These are phyloP conservation scores for Sesamia nonagrioides DNA, from an alignment of 1,140 invertebrate genomes.

Conservation along the genomic window DNA sequence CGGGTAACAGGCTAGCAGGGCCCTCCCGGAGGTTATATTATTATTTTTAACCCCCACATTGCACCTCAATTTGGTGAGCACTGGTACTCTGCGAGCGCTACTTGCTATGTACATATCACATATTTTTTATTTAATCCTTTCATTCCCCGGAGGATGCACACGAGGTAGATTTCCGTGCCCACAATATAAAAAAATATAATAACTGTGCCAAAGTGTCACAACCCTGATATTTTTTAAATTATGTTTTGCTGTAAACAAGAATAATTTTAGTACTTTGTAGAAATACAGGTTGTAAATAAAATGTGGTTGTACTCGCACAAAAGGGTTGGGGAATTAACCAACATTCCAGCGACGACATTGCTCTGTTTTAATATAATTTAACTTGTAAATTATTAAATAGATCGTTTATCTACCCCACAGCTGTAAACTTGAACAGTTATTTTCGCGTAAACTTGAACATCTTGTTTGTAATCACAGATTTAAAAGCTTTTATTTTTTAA, in stretches of 20 bases:
- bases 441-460: not conserved
- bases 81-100: conserved; percentile 19
- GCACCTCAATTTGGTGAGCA: conserved; percentile 35
- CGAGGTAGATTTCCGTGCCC: not conserved
- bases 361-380: conserved; percentile 17
- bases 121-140: conserved; percentile 38
- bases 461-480: conserved; percentile 14
- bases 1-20: conserved; percentile 29
- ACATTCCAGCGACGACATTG: not conserved
- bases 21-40: conserved; percentile 51
- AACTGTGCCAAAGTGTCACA: not conserved
- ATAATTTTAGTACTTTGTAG: not conserved
- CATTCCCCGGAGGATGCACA: conserved; percentile 22
- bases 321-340: conserved; percentile 6
- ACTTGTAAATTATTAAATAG: conserved; percentile 23
- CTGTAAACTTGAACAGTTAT: not conserved
- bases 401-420: conserved; percentile 8
- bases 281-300: not conserved
- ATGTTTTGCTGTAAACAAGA: not conserved
- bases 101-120: conserved; percentile 19
- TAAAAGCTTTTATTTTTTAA: conserved; percentile 23
- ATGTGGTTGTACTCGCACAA: not conserved
- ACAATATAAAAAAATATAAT: conserved; percentile 18
- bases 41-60: conserved; percentile 45
- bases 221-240: conserved; percentile 1